Percentiles rank a stretch among this genome's conserved stretches.
Evolutionary conservation across 2,888 invertebrate species (phyloP).

Genomic region (Theretra japonica): DNA sequence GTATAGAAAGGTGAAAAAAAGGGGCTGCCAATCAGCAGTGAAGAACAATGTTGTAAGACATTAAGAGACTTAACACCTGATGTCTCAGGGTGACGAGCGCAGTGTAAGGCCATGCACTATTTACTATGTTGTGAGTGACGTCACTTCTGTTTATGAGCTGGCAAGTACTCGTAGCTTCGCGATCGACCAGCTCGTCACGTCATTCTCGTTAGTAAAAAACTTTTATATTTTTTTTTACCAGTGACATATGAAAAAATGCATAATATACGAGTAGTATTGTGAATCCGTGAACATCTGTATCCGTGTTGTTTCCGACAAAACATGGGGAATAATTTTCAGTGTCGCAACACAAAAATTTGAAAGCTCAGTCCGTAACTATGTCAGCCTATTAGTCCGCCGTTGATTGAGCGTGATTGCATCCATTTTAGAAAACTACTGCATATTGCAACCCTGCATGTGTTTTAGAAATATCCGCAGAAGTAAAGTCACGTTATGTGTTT

Average conservation of each 20-base stretch:
- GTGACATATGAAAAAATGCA: background rate
- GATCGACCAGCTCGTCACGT: too few species aligned
- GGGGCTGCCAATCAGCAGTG: too few species aligned
- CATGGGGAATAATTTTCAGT: conserved; percentile 1
- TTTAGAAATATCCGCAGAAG: background rate
- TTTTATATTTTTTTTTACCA: background rate
- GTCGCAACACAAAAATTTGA: conserved; percentile 27
- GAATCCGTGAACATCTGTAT: background rate
- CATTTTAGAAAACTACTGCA: background rate
- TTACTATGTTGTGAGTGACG: too few species aligned
- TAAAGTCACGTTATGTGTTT: background rate
- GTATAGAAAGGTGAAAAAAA: background rate
- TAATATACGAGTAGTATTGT: background rate
- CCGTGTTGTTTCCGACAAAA: background rate
- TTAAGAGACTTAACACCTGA: too few species aligned
- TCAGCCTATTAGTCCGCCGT: conserved; percentile 35
- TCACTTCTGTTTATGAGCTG: too few species aligned
- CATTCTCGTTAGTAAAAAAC: background rate
- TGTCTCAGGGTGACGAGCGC: too few species aligned
- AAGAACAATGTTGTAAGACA: too few species aligned
- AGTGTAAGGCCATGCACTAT: too few species aligned
- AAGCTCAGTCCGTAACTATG: conserved; percentile 31
- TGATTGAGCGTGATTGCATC: background rate
- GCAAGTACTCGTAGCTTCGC: too few species aligned
- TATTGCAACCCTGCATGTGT: background rate